A percentile compares a stretch with the other conserved stretches of the same genome.
phyloP scores from a whole-genome alignment of 2,888 invertebrate genomes.

The Smittia aterrima region DNA sequence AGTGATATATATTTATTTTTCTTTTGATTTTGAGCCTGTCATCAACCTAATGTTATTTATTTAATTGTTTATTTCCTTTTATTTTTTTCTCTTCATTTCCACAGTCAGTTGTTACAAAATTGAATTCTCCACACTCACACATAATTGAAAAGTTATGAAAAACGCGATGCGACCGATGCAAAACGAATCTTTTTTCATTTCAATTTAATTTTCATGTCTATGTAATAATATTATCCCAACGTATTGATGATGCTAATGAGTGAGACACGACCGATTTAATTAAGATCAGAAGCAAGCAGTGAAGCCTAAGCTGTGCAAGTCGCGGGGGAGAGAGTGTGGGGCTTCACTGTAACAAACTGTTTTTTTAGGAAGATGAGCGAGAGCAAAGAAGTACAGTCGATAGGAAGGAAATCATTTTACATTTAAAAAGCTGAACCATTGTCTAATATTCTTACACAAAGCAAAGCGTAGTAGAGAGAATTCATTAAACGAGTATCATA shows the following conservation, averaged over 20 bases:
- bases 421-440: slow-evolving; percentile 11
- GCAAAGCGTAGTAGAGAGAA: not conserved
- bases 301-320: slow-evolving; percentile 1
- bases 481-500: slow-evolving; percentile 39
- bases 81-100: slow-evolving; percentile 28
- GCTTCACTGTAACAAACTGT: slow-evolving; percentile 22
- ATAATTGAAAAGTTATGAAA: slow-evolving; percentile 8
- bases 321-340: not conserved
- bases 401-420: slow-evolving; percentile 25
- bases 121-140: slow-evolving; percentile 41
- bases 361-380: not conserved
- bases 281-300: not conserved
- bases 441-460: slow-evolving; percentile 17
- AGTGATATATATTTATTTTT: slow-evolving; percentile 35
- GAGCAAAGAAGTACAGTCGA: slow-evolving; percentile 7
- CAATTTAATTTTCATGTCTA: slow-evolving; percentile 20
- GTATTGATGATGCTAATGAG: slow-evolving; percentile 39
- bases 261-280: slow-evolving; percentile 36
- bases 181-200: not conserved
- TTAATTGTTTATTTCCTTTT: slow-evolving; percentile 41
- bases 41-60: slow-evolving; percentile 17
- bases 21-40: slow-evolving; percentile 33
- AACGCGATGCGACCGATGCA: not conserved
- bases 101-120: slow-evolving; percentile 42
- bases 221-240: slow-evolving; percentile 9